Base-by-base conservation (phyloP, 2,797 vertebrate species). In the Macropus fuliginosus region DNA sequence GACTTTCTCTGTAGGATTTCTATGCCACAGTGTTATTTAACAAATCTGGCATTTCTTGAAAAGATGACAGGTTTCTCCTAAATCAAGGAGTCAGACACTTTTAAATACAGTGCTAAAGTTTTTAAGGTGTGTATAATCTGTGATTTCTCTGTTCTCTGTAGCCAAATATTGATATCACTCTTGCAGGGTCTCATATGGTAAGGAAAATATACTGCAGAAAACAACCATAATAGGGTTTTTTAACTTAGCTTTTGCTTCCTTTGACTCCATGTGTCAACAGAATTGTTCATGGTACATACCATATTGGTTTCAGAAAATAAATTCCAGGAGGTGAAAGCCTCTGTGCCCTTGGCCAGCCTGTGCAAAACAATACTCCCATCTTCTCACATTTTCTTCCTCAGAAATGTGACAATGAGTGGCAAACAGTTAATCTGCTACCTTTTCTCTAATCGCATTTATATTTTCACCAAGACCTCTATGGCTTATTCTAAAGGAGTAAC, bases 21-120 rank as follows among this genome's bases (percentile, higher is more conserved):
- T 96, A 66, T n/a, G 95, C 90, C 54, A 74, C 31, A 57, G 57
- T 66, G 74, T 91, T 62, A 95, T 87, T 87, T 66, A 94, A 92
- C 55, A 96, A 90, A 87, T 28, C n/a, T 90, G 55, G n/a, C 91
- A 66, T 81, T n/a, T 95, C 21, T 66, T 91, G 74, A 96, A 96
- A 91, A 91, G 21, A 91, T 74, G 57, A 18, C 40, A 94, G 91
- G 6, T 89, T 94, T 91, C 10, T 91, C 27, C 87, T 93, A 92
- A 95, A 81, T 29, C 46, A 66, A 74, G 29, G 55, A 62, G 62
- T 66, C 59, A 90, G 6, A 29, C 28, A 55, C 8, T 95, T 96
- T 97, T 89, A 93, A 95, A 93, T 54, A 91, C 0, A 91, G 46
- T 50, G 4, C 31, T 95, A 93, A 54, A 93, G 91, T 95, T 10